phyloP scores from a whole-genome alignment of 2,888 invertebrate species.

The Xanthorhoe designata region DNA sequence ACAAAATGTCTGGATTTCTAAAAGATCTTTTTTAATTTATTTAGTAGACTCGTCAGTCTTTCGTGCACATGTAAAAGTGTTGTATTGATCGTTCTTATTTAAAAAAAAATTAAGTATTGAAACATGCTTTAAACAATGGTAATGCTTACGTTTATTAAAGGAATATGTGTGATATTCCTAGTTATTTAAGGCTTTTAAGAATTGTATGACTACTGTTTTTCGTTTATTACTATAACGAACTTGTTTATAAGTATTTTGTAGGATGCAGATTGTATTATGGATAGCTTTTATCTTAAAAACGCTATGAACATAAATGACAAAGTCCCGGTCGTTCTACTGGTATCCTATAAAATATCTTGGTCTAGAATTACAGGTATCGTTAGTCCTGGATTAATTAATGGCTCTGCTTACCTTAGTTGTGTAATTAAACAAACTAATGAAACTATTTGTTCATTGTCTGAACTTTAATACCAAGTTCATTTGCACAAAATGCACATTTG shows the following conservation, averaged over 20 bases:
- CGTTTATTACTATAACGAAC: too few relatives aligned
- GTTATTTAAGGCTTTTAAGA: too few relatives aligned
- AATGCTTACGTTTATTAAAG: background rate
- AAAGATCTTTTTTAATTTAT: background rate
- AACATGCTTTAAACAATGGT: background rate
- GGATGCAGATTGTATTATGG: too few relatives aligned
- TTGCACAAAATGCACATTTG: slow-evolving; percentile 18
- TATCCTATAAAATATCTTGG: background rate
- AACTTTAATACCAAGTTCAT: slow-evolving; percentile 1
- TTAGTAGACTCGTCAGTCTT: background rate
- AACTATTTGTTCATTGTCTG: slow-evolving; percentile 9
- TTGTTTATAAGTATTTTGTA: too few relatives aligned
- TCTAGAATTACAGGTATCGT: background rate
- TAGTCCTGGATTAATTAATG: background rate
- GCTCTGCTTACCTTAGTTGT: background rate
- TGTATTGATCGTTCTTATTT: too few relatives aligned
- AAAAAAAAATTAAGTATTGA: too few relatives aligned
- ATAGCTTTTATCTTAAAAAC: too few relatives aligned
- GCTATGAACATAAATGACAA: background rate
- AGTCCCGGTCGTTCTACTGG: background rate
- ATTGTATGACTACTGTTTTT: too few relatives aligned
- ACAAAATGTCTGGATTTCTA: background rate
- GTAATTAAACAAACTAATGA: slow-evolving; percentile 9
- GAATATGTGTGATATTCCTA: too few relatives aligned
- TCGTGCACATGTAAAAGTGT: background rate